Conservation (phyloP, 2,113 vertebrate genomes). For the Ibidorhyncha struthersii region DNA sequence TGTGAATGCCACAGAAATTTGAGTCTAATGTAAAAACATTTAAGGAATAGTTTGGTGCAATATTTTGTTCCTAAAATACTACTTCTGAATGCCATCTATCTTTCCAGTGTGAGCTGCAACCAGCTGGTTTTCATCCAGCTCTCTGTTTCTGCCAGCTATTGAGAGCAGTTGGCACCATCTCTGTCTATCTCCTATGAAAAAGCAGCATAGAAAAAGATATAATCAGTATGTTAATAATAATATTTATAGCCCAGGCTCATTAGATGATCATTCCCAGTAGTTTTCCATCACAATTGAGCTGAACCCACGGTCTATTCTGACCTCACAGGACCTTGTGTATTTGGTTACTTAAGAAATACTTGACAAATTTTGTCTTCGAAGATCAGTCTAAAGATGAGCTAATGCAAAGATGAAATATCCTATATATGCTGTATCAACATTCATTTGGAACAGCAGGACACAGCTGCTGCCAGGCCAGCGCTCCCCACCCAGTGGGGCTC, state of each 20-base stretch:
- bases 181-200: constrained; percentile 8
- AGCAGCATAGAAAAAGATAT: background rate
- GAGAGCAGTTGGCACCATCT: constrained; percentile 32
- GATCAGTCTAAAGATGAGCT: background rate
- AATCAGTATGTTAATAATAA: constrained; percentile 47
- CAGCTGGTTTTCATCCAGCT: constrained; percentile 49
- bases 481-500: background rate
- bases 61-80: background rate
- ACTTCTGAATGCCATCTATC: background rate
- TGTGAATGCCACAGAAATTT: background rate
- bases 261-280: constrained; percentile 27
- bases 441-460: background rate
- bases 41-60: background rate
- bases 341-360: background rate
- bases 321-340: background rate
- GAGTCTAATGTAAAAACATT: background rate
- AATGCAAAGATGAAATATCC: background rate
- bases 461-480: background rate
- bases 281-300: background rate
- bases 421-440: background rate
- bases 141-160: constrained; percentile 16
- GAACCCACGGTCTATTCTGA: background rate
- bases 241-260: constrained; percentile 20
- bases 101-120: background rate
- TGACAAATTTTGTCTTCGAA: background rate